phyloP scores from a whole-genome alignment of 2,113 vertebrate species.

The Cavia porcellus region DNA sequence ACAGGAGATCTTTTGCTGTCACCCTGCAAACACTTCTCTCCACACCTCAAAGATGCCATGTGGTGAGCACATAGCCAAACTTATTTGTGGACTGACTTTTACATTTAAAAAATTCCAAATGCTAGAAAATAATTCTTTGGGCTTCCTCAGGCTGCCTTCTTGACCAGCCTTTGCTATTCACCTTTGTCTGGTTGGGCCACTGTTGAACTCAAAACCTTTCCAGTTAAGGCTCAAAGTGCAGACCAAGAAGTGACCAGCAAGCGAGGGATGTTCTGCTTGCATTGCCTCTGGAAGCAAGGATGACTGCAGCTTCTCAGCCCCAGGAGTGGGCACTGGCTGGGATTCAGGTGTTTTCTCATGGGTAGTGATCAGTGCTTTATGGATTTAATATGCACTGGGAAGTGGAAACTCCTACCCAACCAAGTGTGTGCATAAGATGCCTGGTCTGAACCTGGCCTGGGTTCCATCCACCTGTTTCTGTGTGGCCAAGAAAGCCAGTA shows the following conservation, averaged over 20 bases:
- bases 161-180: not conserved
- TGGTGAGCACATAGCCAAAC: not conserved
- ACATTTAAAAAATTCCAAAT: conserved; percentile 46
- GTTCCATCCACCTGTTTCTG: conserved; percentile 4
- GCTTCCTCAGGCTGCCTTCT: not conserved
- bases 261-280: not conserved
- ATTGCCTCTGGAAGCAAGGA: conserved; percentile 11
- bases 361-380: not conserved
- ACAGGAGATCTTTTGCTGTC: not conserved
- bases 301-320: not conserved
- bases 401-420: not conserved
- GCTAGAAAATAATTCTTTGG: conserved; percentile 6
- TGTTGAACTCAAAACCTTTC: not conserved
- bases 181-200: not conserved
- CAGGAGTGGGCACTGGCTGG: not conserved
- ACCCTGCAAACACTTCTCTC: not conserved
- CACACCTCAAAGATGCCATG: conserved; percentile 26
- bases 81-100: not conserved
- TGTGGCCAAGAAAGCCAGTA: not conserved
- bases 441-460: not conserved
- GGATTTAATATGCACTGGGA: not conserved
- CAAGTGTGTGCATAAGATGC: not conserved
- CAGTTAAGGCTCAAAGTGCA: not conserved
- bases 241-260: not conserved
- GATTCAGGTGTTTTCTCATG: not conserved